Conservation (phyloP, 2,888 invertebrate species). For the Ormia ochracea region DNA sequence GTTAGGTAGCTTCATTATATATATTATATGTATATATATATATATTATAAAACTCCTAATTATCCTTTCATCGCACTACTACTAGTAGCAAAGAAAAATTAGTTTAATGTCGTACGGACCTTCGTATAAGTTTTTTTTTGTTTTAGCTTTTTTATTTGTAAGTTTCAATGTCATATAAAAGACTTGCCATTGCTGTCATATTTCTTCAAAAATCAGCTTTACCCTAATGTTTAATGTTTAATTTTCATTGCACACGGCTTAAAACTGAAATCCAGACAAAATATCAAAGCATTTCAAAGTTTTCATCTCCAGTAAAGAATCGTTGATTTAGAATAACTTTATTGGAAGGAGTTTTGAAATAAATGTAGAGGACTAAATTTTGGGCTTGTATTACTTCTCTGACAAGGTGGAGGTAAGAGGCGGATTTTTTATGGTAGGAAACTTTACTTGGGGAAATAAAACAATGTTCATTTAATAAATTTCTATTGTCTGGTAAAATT, state of each 20-base stretch:
- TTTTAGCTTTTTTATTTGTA: too few species aligned
- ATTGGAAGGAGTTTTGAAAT: not conserved
- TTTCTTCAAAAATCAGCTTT: too few species aligned
- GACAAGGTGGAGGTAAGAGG: not conserved
- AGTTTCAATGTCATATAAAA: too few species aligned
- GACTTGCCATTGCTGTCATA: too few species aligned
- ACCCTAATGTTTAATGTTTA: too few species aligned
- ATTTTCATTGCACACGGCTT: constrained; percentile 39
- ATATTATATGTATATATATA: too few species aligned
- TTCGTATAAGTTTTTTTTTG: too few species aligned
- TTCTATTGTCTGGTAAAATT: constrained; percentile 47
- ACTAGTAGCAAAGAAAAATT: too few species aligned
- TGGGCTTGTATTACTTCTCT: not conserved
- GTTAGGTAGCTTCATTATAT: too few species aligned
- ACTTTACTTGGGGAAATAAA: constrained; percentile 6
- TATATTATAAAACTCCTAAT: too few species aligned
- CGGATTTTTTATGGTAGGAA: not conserved
- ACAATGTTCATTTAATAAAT: constrained; percentile 44
- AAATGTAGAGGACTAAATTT: constrained; percentile 22
- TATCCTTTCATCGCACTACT: too few species aligned
- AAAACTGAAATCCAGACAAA: constrained; percentile 28
- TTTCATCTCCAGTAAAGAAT: constrained; percentile 28
- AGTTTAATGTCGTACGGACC: too few species aligned
- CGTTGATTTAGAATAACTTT: constrained; percentile 1
- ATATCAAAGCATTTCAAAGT: constrained; percentile 55